A percentile compares a stretch with the other conserved stretches of the same genome.
Conservation (phyloP, 1,140 invertebrate genomes). For the Psix sp. region DNA sequence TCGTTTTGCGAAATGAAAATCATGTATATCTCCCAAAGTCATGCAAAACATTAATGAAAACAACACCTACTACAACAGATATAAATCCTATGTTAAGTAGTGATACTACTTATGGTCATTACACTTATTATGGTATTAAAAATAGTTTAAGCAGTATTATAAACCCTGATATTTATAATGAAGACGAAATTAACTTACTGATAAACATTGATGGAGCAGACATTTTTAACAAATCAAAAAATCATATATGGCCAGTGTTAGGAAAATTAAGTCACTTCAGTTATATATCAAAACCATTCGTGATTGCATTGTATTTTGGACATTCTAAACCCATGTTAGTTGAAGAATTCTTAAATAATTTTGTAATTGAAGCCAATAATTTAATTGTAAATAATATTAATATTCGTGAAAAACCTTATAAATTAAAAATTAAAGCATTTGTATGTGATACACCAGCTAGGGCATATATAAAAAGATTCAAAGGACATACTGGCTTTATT, state of each 20-base stretch:
- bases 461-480: constrained; percentile 27
- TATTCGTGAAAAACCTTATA: constrained; percentile 13
- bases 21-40: constrained; percentile 7
- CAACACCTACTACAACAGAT: constrained; percentile 7
- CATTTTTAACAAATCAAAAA: constrained; percentile 15
- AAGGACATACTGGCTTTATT: constrained; percentile 8
- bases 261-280: constrained; percentile 2
- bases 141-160: constrained; percentile 11
- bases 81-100: constrained; percentile 13
- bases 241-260: constrained; percentile 33
- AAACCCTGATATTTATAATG: constrained; percentile 22
- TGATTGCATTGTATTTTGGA: constrained; percentile 35
- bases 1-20: constrained; percentile 25
- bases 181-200: constrained; percentile 4
- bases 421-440: constrained; percentile 3
- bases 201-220: constrained; percentile 23
- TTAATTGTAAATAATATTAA: constrained; percentile 12
- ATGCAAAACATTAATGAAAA: constrained; percentile 29
- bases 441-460: constrained; percentile 23
- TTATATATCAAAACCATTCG: constrained; percentile 27
- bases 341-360: constrained; percentile 26
- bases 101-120: constrained; percentile 16
- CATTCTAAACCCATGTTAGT: constrained; percentile 36
- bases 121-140: constrained; percentile 15
- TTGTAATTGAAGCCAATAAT: constrained; percentile 27